These are phyloP conservation scores for Halocaridina rubra DNA, from an alignment of 2,888 invertebrate genomes.

Conservation along the genomic window DNA sequence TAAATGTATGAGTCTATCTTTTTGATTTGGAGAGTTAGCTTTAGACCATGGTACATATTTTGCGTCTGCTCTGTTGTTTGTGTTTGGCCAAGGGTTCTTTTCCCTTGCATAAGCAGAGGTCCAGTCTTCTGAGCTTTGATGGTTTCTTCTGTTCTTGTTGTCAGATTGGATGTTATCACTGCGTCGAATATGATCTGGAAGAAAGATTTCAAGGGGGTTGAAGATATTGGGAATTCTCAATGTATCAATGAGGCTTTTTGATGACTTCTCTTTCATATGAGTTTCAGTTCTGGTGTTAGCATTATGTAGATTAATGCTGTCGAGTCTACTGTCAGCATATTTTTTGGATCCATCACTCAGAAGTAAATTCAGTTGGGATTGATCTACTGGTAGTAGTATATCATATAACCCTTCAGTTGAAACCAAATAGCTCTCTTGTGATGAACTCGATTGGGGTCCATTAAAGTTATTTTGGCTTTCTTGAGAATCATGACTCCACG, in stretches of 20 bases:
- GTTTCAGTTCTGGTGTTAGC: background rate
- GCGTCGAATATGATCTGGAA: constrained; percentile 18
- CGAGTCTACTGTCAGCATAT: background rate
- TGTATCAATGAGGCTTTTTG: background rate
- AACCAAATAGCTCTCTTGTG: background rate
- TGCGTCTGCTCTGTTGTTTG: background rate
- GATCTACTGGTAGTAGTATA: background rate
- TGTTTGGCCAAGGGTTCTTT: too few species aligned
- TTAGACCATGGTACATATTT: background rate
- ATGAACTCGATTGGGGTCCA: background rate
- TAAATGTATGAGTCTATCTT: background rate
- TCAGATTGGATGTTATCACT: background rate
- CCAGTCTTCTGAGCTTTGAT: too few species aligned
- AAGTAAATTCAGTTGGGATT: background rate
- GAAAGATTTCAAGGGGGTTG: constrained; percentile 21
- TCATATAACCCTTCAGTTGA: background rate
- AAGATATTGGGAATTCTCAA: background rate
- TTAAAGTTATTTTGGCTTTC: too few species aligned
- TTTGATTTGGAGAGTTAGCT: background rate
- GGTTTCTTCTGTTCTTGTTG: background rate
- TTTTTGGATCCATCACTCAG: background rate
- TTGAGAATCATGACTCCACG: background rate
- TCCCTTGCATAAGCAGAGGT: too few species aligned
- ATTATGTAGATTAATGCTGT: background rate
- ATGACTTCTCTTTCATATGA: background rate